Conservation (phyloP, 2,888 invertebrate genomes). For the Phaedon cochleariae region DNA sequence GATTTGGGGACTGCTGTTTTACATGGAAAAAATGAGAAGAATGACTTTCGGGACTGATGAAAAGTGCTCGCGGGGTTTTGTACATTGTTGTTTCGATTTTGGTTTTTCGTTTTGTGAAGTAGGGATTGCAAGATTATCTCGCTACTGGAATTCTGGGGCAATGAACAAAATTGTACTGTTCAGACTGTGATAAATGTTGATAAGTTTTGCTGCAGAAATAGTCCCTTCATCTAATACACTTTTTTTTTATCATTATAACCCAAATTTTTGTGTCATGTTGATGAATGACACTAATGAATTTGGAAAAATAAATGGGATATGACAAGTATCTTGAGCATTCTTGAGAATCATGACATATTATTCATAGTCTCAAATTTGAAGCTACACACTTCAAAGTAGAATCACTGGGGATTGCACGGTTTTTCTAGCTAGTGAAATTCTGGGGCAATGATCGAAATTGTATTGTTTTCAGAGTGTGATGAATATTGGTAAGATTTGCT, state of each 20-base stretch:
- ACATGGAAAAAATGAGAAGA: conserved; percentile 29
- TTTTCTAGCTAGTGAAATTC: not conserved
- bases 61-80: not conserved
- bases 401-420: no score
- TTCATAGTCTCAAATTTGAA: no score
- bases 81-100: not conserved
- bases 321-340: no score
- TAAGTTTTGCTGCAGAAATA: not conserved
- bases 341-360: no score
- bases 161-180: not conserved
- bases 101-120: not conserved
- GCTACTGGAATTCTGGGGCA: not conserved
- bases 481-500: not conserved
- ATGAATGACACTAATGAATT: no score
- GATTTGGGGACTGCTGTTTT: conserved; percentile 61
- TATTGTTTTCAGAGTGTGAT: not conserved
- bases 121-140: no score
- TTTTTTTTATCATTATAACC: not conserved
- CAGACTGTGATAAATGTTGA: not conserved
- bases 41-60: not conserved
- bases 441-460: not conserved
- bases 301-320: no score
- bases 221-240: not conserved
- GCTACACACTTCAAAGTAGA: no score
- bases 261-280: no score